A percentile compares a stretch with the other conserved stretches of the same genome.
These are phyloP conservation scores for Nothoprocta perdicaria DNA, from an alignment of 2,113 vertebrate genomes.

Conservation along the genomic window DNA sequence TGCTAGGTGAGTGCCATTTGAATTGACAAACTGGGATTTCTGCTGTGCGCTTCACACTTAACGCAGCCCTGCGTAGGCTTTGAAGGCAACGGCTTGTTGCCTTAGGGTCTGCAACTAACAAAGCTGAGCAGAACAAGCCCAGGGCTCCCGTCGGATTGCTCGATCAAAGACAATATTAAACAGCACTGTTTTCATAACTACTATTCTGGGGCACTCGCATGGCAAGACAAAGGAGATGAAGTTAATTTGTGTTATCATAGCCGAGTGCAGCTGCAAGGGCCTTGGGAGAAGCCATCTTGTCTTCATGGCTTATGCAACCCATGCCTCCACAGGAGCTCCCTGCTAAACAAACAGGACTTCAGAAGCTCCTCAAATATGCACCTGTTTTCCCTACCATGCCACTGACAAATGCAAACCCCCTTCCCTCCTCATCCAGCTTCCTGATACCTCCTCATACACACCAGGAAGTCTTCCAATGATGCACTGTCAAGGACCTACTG, in stretches of 20 bases:
- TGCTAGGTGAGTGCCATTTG: constrained; percentile 64
- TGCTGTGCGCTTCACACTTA: background rate
- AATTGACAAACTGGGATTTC: constrained; percentile 77
- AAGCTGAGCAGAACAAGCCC: constrained; percentile 68
- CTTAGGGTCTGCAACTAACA: constrained; percentile 79
- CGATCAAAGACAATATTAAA: constrained; percentile 80
- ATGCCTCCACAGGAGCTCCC: constrained; percentile 33
- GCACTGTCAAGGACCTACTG: background rate
- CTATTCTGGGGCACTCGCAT: constrained; percentile 68
- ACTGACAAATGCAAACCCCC: background rate
- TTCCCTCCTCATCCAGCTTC: background rate
- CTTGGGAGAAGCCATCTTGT: constrained; percentile 66
- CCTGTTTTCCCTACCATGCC: background rate
- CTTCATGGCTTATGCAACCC: constrained; percentile 49
- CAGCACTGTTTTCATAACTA: constrained; percentile 74
- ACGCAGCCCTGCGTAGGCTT: constrained; percentile 63
- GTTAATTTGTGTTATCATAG: constrained; percentile 76
- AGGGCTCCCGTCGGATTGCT: constrained; percentile 71
- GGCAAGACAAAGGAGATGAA: constrained; percentile 56
- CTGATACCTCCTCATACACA: background rate
- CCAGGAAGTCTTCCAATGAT: background rate
- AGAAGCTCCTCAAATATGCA: constrained; percentile 10
- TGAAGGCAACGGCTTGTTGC: constrained; percentile 73
- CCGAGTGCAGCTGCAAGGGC: constrained; percentile 42
- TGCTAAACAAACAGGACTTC: constrained; percentile 37